Percentiles rank a stretch among this genome's conserved stretches.
Conservation (phyloP, 2,888 invertebrate genomes). For the Sepioteuthis lessoniana region DNA sequence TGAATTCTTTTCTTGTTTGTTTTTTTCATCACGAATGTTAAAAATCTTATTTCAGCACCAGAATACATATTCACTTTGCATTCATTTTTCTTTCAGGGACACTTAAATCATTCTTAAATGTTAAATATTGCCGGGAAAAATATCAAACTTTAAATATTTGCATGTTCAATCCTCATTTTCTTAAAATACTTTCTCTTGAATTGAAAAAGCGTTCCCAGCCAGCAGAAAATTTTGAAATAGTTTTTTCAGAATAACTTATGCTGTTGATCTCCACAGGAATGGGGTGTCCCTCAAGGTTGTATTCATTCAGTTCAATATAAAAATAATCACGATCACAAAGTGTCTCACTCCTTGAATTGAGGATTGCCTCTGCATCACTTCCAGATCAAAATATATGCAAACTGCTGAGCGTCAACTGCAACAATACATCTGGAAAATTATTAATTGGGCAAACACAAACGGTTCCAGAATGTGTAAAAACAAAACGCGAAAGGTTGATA, state of each 20-base stretch:
- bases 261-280: too few species aligned
- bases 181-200: neutral
- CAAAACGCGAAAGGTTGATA: too few species aligned
- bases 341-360: too few species aligned
- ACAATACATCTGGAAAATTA: too few species aligned
- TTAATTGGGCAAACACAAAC: too few species aligned
- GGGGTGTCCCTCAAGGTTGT: too few species aligned
- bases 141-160: neutral
- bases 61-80: neutral
- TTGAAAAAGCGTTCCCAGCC: neutral
- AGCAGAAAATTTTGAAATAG: neutral
- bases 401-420: too few species aligned
- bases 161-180: neutral
- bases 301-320: too few species aligned
- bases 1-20: neutral
- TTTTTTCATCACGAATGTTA: neutral
- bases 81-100: neutral
- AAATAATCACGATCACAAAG: too few species aligned
- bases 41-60: neutral
- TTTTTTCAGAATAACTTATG: neutral
- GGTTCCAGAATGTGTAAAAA: too few species aligned
- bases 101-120: neutral
- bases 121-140: neutral
- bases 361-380: too few species aligned
- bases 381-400: too few species aligned